Evolutionary conservation across 2,113 vertebrate species (phyloP).

Genomic region (Upupa epops): DNA sequence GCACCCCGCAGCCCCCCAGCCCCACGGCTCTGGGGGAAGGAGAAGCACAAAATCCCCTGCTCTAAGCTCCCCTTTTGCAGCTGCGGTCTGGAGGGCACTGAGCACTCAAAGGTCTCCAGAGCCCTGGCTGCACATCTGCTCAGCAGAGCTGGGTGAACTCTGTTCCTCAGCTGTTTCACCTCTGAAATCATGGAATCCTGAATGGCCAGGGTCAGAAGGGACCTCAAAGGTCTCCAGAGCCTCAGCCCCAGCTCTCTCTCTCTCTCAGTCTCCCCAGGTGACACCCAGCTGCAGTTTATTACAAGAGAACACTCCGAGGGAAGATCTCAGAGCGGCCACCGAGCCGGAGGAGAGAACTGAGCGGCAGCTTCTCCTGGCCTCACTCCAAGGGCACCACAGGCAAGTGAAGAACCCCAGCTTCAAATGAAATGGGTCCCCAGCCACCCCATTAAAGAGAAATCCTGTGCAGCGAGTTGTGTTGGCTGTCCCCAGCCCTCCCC

Average conservation of each 20-base stretch:
- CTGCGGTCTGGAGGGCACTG: background rate
- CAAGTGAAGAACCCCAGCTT: conserved; percentile 58
- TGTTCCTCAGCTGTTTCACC: too few species aligned
- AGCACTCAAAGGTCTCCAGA: too few species aligned
- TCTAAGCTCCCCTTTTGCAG: background rate
- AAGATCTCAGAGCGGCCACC: conserved; percentile 40
- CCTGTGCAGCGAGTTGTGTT: background rate
- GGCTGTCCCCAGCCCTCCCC: conserved; percentile 22
- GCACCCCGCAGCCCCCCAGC: background rate
- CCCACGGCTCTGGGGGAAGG: background rate
- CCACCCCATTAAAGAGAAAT: conserved; percentile 60
- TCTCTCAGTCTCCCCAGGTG: conserved; percentile 16
- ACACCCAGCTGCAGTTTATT: conserved; percentile 35
- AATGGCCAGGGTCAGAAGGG: too few species aligned
- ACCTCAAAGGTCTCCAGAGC: background rate
- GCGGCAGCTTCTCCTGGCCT: conserved; percentile 55
- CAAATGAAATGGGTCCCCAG: conserved; percentile 71
- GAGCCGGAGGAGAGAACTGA: conserved; percentile 22
- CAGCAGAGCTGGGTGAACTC: too few species aligned
- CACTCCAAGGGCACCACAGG: conserved; percentile 57
- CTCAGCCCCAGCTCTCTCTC: background rate
- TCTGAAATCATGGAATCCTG: too few species aligned
- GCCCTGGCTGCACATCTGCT: too few species aligned
- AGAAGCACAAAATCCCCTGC: background rate
- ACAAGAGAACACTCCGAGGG: background rate